Evolutionary conservation across 1,140 invertebrate species (phyloP).

Genomic region (Drosophila equinoxialis): DNA sequence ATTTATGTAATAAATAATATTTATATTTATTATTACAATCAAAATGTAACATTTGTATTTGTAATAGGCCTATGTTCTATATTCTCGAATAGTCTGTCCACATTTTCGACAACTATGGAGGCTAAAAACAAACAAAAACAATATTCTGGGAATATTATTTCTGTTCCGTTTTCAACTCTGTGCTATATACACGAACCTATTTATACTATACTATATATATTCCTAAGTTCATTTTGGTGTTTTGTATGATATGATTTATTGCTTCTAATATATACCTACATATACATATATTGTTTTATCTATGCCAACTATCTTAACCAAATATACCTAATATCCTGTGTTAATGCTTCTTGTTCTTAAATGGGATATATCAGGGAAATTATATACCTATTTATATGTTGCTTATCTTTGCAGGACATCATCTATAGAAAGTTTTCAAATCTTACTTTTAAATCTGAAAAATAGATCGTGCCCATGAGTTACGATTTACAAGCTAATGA

Average conservation of each 20-base stretch:
- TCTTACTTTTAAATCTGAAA: too few species aligned
- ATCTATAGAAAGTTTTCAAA: too few species aligned
- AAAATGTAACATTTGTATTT: slow-evolving; percentile 1
- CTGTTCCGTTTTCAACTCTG: neutral
- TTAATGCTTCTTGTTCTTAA: slow-evolving; percentile 29
- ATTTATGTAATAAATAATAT: slow-evolving; percentile 19
- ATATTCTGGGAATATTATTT: neutral
- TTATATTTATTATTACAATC: neutral
- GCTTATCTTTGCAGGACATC: too few species aligned
- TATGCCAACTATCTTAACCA: slow-evolving; percentile 41
- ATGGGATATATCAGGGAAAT: neutral
- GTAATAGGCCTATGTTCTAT: slow-evolving; percentile 9
- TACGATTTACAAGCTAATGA: too few species aligned
- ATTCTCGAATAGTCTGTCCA: slow-evolving; percentile 26
- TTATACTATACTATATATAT: neutral
- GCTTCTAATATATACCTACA: neutral
- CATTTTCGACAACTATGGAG: slow-evolving; percentile 32
- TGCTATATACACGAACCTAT: slow-evolving; percentile 3
- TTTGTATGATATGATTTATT: slow-evolving; percentile 8
- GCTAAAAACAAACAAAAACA: slow-evolving; percentile 23
- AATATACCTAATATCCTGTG: slow-evolving; percentile 38
- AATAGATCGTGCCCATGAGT: too few species aligned
- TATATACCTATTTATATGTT: neutral
- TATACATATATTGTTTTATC: neutral
- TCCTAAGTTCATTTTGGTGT: slow-evolving; percentile 8